Evolutionary conservation across 2,797 vertebrate species (phyloP).

Genomic region (Pangasius mekongensis): DNA sequence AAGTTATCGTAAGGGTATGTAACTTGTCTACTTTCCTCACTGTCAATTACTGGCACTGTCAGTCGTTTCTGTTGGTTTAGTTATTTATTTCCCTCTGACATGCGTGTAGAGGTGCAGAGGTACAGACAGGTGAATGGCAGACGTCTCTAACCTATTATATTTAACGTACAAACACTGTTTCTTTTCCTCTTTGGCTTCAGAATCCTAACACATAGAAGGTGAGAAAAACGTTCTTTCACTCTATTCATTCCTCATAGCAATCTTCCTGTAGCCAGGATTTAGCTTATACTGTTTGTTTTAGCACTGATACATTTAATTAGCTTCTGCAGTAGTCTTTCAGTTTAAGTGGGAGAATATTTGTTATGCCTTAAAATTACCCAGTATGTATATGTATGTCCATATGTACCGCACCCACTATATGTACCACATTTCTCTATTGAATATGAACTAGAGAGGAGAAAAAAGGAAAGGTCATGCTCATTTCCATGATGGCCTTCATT

Average conservation of each 20-base stretch:
- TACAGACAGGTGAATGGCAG: conserved; percentile 38
- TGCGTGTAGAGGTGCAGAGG: background rate
- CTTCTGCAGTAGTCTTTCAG: background rate
- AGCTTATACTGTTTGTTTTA: background rate
- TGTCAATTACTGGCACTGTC: conserved; percentile 49
- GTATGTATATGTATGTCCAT: conserved; percentile 29
- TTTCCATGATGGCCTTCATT: conserved; percentile 99
- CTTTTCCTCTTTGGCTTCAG: background rate
- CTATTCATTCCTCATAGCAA: background rate
- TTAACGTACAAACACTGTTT: background rate
- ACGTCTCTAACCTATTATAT: conserved; percentile 18
- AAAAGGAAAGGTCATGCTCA: conserved; percentile 92
- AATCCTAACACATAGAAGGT: background rate
- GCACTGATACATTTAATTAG: conserved; percentile 2
- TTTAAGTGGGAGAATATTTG: conserved; percentile 46
- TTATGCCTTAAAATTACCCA: conserved; percentile 39
- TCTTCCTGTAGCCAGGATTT: background rate
- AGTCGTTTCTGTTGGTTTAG: conserved; percentile 25
- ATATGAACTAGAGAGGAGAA: conserved; percentile 84
- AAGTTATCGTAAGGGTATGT: conserved; percentile 83
- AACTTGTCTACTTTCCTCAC: conserved; percentile 67
- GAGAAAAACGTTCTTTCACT: background rate
- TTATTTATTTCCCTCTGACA: conserved; percentile 40
- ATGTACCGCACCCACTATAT: conserved; percentile 51
- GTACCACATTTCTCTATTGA: conserved; percentile 73